Base-by-base conservation (phyloP, 2,888 invertebrate genomes). In the Euclidia mi region DNA sequence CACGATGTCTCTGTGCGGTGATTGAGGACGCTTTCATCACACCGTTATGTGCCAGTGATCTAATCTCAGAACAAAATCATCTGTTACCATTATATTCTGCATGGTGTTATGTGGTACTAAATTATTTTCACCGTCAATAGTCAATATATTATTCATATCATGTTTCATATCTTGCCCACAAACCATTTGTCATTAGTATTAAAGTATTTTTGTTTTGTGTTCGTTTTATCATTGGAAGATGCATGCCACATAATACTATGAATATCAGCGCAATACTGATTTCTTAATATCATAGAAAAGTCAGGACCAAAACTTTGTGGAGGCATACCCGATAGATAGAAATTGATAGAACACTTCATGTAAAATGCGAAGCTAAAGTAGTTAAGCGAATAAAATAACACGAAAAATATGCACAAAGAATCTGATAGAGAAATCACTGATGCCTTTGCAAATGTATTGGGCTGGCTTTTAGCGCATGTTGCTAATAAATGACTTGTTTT, bases 401-500 rank as follows among this genome's bases (percentile, higher is more conserved):
- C 31, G 28, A 3, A 32, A 17, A 32, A 25, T 4, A 29, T 44
- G 37, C 14, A 28, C 34, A 29, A n/a, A 32, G 28, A 42, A 42
- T 29, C 15, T 25, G 37, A 31, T 20, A 41, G 28, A 32, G 31
- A 11, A 1, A 20, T 40, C 52, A 64, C 55, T 29, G 47, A 71
- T 91, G 91, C 90, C 88, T 91, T 87, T 82, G 76, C 88, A 85
- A 88, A 77, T 76, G 77, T 77, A 78, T 90, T 91, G 91, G 89
- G 89, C 84, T 85, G 91, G 85, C 90, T 94, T 94, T 87, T 79
- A 85, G 86, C 91, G 92, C 94, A 94, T 94, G 93, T 93, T 90
- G 94, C 94, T 94, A 94, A 94, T 94, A 88, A 94, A 93, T 93
- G 79, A 94, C 94, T 94, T 94, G 92, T 94, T 94, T 94, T 94